phyloP scores from a whole-genome alignment of 1,140 invertebrate genomes.

The Calycopis cecrops region DNA sequence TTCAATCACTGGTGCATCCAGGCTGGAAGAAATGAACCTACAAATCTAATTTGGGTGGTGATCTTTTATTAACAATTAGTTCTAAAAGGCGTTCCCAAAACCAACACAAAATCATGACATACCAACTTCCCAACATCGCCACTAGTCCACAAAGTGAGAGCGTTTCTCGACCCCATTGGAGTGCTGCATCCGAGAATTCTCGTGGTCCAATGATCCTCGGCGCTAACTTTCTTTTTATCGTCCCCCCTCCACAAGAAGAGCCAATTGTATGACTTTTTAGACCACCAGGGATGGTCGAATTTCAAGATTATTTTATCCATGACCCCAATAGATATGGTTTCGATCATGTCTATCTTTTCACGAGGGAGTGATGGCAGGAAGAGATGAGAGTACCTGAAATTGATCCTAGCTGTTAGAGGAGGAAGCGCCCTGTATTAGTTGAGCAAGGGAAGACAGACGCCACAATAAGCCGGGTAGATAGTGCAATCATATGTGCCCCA shows the following conservation, averaged over 20 bases:
- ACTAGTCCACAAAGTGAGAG: conserved; percentile 42
- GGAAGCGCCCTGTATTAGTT: too few relatives aligned
- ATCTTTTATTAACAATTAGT: neutral
- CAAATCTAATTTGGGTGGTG: too few relatives aligned
- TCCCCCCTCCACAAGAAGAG: conserved; percentile 36
- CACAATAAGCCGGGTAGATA: too few relatives aligned
- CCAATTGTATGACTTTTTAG: conserved; percentile 23
- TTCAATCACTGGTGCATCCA: too few relatives aligned
- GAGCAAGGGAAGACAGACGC: too few relatives aligned
- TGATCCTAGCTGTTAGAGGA: neutral
- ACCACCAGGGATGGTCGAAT: conserved; percentile 33
- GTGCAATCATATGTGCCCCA: too few relatives aligned
- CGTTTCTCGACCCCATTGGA: conserved; percentile 26
- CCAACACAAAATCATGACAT: conserved; percentile 12
- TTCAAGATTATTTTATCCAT: conserved; percentile 44
- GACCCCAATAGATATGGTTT: conserved; percentile 42
- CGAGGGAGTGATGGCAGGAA: conserved; percentile 39
- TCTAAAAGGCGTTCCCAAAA: too few relatives aligned
- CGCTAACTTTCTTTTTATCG: conserved; percentile 29
- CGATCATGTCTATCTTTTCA: conserved; percentile 39
- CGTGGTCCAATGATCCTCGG: conserved; percentile 33
- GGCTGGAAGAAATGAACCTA: too few relatives aligned
- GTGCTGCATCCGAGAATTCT: conserved; percentile 34
- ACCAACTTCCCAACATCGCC: conserved; percentile 41
- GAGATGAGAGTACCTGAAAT: conserved; percentile 39